A percentile compares a stretch with the other conserved stretches of the same genome.
These are phyloP conservation scores for Lysandra coridon DNA, from an alignment of 2,888 invertebrate species.

Conservation along the genomic window DNA sequence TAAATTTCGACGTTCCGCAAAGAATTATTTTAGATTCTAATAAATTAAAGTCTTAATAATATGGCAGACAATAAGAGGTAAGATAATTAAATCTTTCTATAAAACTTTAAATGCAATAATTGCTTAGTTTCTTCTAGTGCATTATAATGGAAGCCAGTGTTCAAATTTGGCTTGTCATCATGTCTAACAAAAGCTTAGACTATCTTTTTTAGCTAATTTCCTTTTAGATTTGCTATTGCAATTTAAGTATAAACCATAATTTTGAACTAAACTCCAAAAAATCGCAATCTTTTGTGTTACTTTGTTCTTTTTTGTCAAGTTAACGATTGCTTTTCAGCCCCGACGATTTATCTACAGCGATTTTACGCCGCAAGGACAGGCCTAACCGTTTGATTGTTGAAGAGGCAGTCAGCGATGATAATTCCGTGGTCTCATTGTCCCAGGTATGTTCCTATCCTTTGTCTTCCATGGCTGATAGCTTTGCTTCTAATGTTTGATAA, in stretches of 20 bases:
- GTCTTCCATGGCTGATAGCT: slow-evolving; percentile 33
- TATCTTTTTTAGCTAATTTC: neutral
- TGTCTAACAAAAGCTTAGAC: slow-evolving; percentile 57
- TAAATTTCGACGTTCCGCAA: slow-evolving; percentile 52
- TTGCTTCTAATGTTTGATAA: neutral
- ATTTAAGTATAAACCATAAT: neutral
- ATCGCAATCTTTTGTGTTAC: neutral
- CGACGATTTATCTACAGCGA: slow-evolving; percentile 98
- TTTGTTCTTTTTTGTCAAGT: slow-evolving; percentile 25
- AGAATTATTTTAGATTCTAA: slow-evolving; percentile 50
- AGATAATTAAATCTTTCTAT: slow-evolving; percentile 31
- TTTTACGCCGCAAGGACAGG: slow-evolving; percentile 97
- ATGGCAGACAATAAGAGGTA: slow-evolving; percentile 82
- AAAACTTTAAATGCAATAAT: slow-evolving; percentile 2
- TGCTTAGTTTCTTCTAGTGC: neutral
- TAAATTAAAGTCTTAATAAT: slow-evolving; percentile 44
- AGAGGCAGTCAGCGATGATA: slow-evolving; percentile 99
- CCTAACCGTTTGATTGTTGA: slow-evolving; percentile 99
- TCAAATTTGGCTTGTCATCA: slow-evolving; percentile 79
- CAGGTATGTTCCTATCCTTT: slow-evolving; percentile 82
- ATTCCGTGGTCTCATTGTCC: slow-evolving; percentile 97
- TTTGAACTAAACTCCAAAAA: neutral
- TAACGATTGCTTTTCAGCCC: slow-evolving; percentile 67
- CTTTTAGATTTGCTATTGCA: neutral
- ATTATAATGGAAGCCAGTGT: slow-evolving; percentile 48